These are phyloP conservation scores for Parnassius apollo DNA, from an alignment of 2,888 invertebrate species.

Conservation along the genomic window DNA sequence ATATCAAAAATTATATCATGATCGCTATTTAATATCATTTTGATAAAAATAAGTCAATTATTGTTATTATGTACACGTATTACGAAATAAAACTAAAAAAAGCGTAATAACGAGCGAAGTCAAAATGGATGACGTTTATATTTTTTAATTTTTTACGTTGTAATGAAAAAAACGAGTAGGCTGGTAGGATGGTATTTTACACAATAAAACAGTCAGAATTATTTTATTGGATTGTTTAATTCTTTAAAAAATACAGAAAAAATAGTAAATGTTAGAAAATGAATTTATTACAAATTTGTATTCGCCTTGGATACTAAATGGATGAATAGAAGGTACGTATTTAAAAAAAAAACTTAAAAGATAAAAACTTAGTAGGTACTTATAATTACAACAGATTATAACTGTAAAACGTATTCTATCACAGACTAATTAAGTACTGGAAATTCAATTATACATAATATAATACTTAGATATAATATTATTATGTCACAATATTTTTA, in stretches of 20 bases:
- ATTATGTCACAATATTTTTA: conserved; percentile 18
- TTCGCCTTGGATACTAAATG: conserved; percentile 38
- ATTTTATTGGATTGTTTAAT: conserved; percentile 55
- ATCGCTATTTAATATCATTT: no score
- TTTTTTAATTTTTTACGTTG: not conserved
- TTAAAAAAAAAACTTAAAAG: conserved; percentile 15
- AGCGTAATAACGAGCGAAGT: no score
- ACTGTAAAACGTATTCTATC: conserved; percentile 56
- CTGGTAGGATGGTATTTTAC: not conserved
- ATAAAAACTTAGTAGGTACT: conserved; percentile 28
- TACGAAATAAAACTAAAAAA: no score
- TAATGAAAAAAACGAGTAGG: not conserved
- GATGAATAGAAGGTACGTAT: conserved; percentile 23
- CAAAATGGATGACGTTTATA: no score
- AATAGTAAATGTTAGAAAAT: conserved; percentile 74
- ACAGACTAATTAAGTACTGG: conserved; percentile 71
- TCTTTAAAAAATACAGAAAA: conserved; percentile 75
- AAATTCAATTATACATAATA: conserved; percentile 25
- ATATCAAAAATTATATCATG: no score
- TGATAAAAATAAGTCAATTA: no score
- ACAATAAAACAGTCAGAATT: conserved; percentile 3
- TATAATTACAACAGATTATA: conserved; percentile 27
- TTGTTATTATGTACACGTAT: no score
- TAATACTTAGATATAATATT: conserved; percentile 26
- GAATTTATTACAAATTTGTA: conserved; percentile 80